Evolutionary conservation across 2,888 invertebrate genomes (phyloP).

Genomic region (Perithous albicinctus): DNA sequence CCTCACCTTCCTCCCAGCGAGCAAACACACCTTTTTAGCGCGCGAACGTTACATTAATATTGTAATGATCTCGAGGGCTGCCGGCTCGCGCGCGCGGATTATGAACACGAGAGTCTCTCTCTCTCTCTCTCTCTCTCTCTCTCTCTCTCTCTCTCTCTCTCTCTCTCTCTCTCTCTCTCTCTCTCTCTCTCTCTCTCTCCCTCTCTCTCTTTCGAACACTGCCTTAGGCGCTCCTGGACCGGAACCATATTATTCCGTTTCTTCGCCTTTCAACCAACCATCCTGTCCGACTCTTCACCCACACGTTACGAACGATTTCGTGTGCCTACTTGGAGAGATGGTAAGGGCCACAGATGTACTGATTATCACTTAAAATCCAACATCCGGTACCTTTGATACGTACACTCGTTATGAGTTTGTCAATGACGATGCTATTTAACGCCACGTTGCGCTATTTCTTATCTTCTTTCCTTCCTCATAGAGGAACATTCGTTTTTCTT

Average conservation of each 20-base stretch:
- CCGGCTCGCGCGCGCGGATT: conserved; percentile 65
- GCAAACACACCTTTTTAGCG: conserved; percentile 84
- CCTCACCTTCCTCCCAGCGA: conserved; percentile 76
- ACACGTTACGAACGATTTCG: conserved; percentile 58
- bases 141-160: conserved; percentile 18
- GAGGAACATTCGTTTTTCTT: no score
- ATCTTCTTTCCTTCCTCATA: not conserved
- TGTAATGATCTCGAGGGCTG: conserved; percentile 78
- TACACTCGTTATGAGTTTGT: not conserved
- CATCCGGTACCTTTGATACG: not conserved
- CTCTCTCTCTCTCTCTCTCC: conserved; percentile 53
- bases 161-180: no score
- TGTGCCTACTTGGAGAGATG: conserved; percentile 9
- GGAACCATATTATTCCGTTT: conserved; percentile 63
- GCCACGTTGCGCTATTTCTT: not conserved
- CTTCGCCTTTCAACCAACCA: conserved; percentile 58
- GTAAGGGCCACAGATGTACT: not conserved
- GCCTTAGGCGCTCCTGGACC: conserved; percentile 59
- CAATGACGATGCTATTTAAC: not conserved
- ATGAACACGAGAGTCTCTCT: conserved; percentile 56
- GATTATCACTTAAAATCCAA: not conserved
- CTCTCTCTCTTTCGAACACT: conserved; percentile 54
- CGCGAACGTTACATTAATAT: conserved; percentile 82
- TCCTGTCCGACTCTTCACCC: conserved; percentile 50
- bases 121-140: conserved; percentile 48